phyloP scores from a whole-genome alignment of 2,113 vertebrate species.

The Pantherophis guttatus region DNA sequence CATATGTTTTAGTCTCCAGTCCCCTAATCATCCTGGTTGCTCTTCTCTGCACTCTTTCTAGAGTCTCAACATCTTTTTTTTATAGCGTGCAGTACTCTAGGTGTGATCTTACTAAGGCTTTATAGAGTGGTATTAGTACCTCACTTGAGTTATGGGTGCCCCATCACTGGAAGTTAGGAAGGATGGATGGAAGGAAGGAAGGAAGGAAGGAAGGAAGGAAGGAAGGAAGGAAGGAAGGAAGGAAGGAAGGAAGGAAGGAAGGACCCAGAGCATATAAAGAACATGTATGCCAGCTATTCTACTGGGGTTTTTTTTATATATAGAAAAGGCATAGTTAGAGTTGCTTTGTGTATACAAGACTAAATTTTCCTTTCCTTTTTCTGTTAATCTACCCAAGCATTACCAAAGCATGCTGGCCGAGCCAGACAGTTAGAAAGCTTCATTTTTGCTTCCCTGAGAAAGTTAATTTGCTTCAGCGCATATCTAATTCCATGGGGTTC shows the following conservation, averaged over 20 bases:
- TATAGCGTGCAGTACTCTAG: no score
- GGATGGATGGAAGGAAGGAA: no score
- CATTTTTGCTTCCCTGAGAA: not conserved
- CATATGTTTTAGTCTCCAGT: no score
- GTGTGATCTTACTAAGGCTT: no score
- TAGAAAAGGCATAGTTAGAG: not conserved
- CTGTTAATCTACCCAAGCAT: not conserved
- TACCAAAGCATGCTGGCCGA: not conserved
- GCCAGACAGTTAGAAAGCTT: not conserved
- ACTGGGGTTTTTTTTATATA: not conserved
- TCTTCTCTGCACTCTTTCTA: no score
- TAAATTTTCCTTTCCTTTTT: not conserved
- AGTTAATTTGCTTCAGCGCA: conserved; percentile 5
- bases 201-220: no score
- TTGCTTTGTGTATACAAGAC: not conserved
- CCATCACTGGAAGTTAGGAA: no score
- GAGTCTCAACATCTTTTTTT: no score
- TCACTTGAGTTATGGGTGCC: no score
- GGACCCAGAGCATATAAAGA: not conserved
- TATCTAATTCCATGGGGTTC: conserved; percentile 10
- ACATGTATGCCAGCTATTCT: not conserved
- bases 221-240: not conserved
- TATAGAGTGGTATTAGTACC: no score
- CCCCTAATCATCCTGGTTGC: no score
- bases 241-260: not conserved